These are phyloP conservation scores for Drosophila sordidula DNA, from an alignment of 2,888 invertebrate species.

Conservation along the genomic window DNA sequence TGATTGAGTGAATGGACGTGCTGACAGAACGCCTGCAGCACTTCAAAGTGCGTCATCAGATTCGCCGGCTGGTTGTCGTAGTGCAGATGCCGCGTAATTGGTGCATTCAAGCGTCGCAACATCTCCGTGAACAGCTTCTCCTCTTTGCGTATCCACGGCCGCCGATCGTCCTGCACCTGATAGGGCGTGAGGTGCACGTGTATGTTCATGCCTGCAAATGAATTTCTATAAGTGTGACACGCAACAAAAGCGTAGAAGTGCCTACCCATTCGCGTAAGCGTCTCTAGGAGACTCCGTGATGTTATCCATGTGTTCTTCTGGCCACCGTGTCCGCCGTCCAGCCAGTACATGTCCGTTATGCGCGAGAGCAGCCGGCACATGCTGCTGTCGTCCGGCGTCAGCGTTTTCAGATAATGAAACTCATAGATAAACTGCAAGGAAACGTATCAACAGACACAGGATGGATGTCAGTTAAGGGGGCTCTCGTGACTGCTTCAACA, in stretches of 20 bases:
- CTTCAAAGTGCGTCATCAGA: slow-evolving; percentile 91
- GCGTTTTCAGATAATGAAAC: slow-evolving; percentile 90
- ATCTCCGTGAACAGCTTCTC: slow-evolving; percentile 91
- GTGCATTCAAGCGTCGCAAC: slow-evolving; percentile 88
- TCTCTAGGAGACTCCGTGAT: slow-evolving; percentile 89
- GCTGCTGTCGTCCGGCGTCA: slow-evolving; percentile 88
- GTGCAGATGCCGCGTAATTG: slow-evolving; percentile 88
- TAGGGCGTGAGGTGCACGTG: slow-evolving; percentile 96
- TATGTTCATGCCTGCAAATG: slow-evolving; percentile 88
- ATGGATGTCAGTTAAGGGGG: not conserved
- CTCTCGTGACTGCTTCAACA: not conserved
- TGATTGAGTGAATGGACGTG: slow-evolving; percentile 84
- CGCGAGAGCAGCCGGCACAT: slow-evolving; percentile 88
- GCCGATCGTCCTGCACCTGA: slow-evolving; percentile 91
- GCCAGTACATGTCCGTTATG: slow-evolving; percentile 93
- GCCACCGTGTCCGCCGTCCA: slow-evolving; percentile 96
- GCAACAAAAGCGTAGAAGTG: not conserved
- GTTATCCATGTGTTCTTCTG: slow-evolving; percentile 95
- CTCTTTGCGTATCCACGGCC: slow-evolving; percentile 94
- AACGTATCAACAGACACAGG: not conserved
- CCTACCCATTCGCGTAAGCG: slow-evolving; percentile 90
- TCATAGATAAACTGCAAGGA: slow-evolving; percentile 90
- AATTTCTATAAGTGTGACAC: not conserved
- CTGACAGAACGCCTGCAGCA: slow-evolving; percentile 88
- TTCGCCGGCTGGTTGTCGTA: slow-evolving; percentile 86